A percentile compares a stretch with the other conserved stretches of the same genome.
Evolutionary conservation across 53 echinoderm and acorn worm species (phyloP).

Genomic region (Holothuria leucospilota): DNA sequence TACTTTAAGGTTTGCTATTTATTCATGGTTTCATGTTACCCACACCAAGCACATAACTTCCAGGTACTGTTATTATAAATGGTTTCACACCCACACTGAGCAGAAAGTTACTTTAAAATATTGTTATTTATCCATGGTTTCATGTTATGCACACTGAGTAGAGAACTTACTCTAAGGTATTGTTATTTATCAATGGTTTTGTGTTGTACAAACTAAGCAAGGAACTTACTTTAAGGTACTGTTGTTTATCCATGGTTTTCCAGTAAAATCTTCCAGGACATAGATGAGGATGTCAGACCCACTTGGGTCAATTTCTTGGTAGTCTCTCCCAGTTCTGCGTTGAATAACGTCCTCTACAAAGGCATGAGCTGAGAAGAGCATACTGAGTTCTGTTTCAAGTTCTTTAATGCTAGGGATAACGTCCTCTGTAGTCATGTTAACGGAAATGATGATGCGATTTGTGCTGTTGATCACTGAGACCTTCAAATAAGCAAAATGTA

Average conservation of each 20-base stretch:
- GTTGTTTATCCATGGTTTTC: conserved; percentile 66
- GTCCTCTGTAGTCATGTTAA: conserved; percentile 64
- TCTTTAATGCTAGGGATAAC: conserved; percentile 47
- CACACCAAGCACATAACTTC: too few species aligned
- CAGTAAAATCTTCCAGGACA: conserved; percentile 71
- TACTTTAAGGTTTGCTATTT: too few species aligned
- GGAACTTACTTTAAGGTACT: conserved; percentile 72
- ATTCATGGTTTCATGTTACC: too few species aligned
- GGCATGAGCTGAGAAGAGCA: conserved; percentile 73
- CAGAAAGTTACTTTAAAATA: too few species aligned
- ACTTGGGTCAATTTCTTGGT: conserved; percentile 75
- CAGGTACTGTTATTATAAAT: too few species aligned
- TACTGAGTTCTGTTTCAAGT: conserved; percentile 60
- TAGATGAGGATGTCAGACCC: conserved; percentile 87
- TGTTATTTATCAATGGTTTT: too few species aligned
- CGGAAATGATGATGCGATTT: conserved; percentile 74
- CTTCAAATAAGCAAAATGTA: conserved; percentile 37
- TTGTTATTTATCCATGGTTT: too few species aligned
- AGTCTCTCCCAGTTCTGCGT: conserved; percentile 58
- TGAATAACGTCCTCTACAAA: conserved; percentile 78
- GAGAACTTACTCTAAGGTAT: too few species aligned
- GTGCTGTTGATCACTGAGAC: conserved; percentile 86
- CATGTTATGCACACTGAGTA: too few species aligned
- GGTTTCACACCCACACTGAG: too few species aligned
- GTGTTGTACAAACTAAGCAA: not conserved